Base-by-base conservation (phyloP, 1,140 invertebrate genomes). In the Tribolium castaneum region DNA sequence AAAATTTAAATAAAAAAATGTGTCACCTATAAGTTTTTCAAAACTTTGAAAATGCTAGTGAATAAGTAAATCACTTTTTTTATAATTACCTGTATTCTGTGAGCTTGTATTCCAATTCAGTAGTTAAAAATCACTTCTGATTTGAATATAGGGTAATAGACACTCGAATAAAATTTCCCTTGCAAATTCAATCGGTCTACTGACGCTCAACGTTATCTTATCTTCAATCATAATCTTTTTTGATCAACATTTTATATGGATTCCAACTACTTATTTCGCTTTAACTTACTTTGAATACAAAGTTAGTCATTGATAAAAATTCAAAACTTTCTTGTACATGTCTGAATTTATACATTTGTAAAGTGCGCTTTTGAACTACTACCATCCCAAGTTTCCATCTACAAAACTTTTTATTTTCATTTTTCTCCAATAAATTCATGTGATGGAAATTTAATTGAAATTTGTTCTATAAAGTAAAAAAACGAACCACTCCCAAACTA, bases 71-170 rank as follows among this genome's bases (percentile, higher is more conserved):
- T 5, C 25, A 30, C 4, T 30, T 30, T 30, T 30, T 30, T 30
- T 30, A 30, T 30, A 30, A 30, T 30, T 30, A 30, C 25, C 25
- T 30, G 25, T 30, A 30, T 30, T 30, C 25, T 30, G 6, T 30
- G 25, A 30, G 25, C 25, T 30, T 30, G 3, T 6, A 30, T 30
- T 30, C 25, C 25, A 30, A 30, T 30, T 5, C 25, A 30, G 4
- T 30, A 4, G 25, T 30, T 30, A 4, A 30, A 30, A 30, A 30
- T 6, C 39, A 45, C 39, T 34, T 25, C 49, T 71, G 5, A 73
- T 73, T 73, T 73, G 70, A 73, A 73, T 54, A 12, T 39, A 19
- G 50, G 45, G 25, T 50, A 34, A 73, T 19, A 73, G 51, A 25
- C 35, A 56, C 73, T 49, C 30, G 7, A 25, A 52, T 35, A 50